Percentiles rank a stretch among this genome's conserved stretches.
These are phyloP conservation scores for Hippasteria phrygiana DNA, from an alignment of 53 echinoderm and acorn worm genomes.

Conservation along the genomic window DNA sequence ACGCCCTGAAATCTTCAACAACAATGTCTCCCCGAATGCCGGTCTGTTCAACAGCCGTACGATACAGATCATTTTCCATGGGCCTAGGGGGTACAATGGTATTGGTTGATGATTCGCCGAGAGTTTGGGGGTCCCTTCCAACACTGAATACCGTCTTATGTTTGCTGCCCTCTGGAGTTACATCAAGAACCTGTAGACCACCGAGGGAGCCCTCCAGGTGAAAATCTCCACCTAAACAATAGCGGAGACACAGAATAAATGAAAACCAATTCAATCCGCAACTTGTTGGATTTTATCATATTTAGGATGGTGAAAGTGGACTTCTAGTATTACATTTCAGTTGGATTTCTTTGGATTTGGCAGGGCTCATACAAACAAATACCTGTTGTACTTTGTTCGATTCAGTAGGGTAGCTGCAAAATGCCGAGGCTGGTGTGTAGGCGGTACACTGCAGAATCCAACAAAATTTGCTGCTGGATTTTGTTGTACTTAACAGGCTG, in stretches of 20 bases:
- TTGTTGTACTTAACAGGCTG: no score
- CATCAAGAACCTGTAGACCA: conserved; percentile 90
- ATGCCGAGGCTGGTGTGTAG: no score
- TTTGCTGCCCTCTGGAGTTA: conserved; percentile 91
- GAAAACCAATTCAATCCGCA: conserved; percentile 12
- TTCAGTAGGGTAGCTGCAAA: no score
- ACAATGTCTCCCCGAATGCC: conserved; percentile 12
- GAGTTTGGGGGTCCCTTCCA: conserved; percentile 73
- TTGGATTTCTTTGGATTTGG: no score
- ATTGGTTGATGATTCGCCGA: background rate
- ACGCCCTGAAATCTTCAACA: conserved; percentile 68
- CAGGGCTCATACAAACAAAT: no score
- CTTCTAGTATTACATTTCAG: no score
- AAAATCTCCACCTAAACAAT: conserved; percentile 65
- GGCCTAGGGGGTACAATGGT: background rate
- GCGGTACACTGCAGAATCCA: no score
- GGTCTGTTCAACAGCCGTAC: conserved; percentile 72
- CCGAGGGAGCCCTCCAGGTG: conserved; percentile 89
- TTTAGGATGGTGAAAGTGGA: background rate
- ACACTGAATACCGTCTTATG: conserved; percentile 95
- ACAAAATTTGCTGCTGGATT: no score
- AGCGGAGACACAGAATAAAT: no score
- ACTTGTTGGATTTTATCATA: no score
- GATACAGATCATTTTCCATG: conserved; percentile 73
- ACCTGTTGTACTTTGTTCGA: no score